phyloP scores from a whole-genome alignment of 1,140 invertebrate species.

The Drosophila arizonae region DNA sequence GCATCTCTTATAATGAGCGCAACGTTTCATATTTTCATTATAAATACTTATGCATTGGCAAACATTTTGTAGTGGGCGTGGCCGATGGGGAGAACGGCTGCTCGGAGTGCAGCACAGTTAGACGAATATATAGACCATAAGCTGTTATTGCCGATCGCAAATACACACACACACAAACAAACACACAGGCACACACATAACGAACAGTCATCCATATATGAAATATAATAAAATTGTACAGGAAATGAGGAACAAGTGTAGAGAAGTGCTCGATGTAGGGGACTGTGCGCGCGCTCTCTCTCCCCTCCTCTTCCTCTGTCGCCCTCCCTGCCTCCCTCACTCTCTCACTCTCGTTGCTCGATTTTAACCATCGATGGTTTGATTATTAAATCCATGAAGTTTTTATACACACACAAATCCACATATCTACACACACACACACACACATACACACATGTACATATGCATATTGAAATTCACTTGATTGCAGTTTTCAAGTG shows the following conservation, averaged over 20 bases:
- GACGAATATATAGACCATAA: conserved; percentile 18
- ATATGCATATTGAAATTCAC: conserved; percentile 74
- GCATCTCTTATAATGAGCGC: conserved; percentile 40
- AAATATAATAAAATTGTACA: conserved; percentile 82
- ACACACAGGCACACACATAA: not conserved
- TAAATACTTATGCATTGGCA: conserved; percentile 39
- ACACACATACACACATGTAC: conserved; percentile 21
- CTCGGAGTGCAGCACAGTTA: not conserved
- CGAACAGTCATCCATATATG: conserved; percentile 58
- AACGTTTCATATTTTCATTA: conserved; percentile 41
- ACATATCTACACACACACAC: conserved; percentile 34
- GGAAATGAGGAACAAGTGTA: conserved; percentile 77
- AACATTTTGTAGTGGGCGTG: not conserved
- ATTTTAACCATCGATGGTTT: conserved; percentile 81
- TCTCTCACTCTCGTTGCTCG: conserved; percentile 26
- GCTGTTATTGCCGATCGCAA: conserved; percentile 61
- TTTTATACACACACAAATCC: conserved; percentile 50
- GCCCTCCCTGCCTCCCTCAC: too few relatives aligned
- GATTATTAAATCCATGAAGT: conserved; percentile 82
- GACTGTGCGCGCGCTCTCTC: too few relatives aligned
- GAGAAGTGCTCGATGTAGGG: conserved; percentile 26
- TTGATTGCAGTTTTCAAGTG: conserved; percentile 82
- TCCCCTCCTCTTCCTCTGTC: too few relatives aligned
- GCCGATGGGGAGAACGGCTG: not conserved
- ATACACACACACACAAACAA: conserved; percentile 31